Evolutionary conservation across 2,888 invertebrate genomes (phyloP).

Genomic region (Lithodes maja): DNA sequence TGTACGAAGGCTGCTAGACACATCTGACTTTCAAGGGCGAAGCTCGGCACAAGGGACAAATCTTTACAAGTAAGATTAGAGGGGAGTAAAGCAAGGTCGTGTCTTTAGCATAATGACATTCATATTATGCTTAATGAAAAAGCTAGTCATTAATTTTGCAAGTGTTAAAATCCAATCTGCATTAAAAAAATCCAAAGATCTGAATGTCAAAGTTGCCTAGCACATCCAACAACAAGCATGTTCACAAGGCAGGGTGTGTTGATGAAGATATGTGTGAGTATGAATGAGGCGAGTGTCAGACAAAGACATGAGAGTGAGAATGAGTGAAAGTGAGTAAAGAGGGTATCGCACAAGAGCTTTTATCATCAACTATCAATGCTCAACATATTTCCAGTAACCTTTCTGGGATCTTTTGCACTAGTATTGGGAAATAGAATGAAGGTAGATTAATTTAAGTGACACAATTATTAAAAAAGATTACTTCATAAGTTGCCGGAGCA

Average conservation of each 20-base stretch:
- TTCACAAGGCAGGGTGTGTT: background rate
- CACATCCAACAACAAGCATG: background rate
- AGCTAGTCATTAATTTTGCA: background rate
- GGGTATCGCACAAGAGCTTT: background rate
- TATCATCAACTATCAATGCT: no score
- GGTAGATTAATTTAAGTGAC: no score
- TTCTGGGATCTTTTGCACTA: no score
- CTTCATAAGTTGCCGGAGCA: no score
- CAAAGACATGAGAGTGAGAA: background rate
- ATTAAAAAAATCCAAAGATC: background rate
- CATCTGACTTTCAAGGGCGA: background rate
- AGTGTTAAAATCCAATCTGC: background rate
- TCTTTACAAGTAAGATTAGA: background rate
- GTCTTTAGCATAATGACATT: background rate
- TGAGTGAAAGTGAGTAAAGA: background rate
- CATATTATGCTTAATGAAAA: conserved; percentile 6
- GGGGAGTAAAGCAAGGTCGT: background rate
- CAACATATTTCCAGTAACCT: no score
- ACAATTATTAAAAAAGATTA: no score
- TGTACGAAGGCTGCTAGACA: conserved; percentile 29
- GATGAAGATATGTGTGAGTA: background rate
- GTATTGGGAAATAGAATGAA: no score
- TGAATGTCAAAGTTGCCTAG: background rate
- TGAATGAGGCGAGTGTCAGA: background rate
- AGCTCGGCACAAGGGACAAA: background rate